Conservation (phyloP, 2,113 vertebrate species). For the Menidia beryllina region DNA sequence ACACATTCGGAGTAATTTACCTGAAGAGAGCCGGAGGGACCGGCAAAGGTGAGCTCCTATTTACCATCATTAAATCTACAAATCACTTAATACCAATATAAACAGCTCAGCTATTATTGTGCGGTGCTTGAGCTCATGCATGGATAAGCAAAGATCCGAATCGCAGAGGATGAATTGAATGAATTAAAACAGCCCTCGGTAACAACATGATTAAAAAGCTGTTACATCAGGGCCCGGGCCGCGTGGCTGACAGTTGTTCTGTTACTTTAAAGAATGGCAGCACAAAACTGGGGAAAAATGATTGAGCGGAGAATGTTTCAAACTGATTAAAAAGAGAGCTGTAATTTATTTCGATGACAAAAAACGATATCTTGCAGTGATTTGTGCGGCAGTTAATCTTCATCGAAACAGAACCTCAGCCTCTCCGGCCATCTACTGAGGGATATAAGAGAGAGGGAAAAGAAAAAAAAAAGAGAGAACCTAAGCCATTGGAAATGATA, state of each 20-base stretch:
- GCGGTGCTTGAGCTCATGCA: slow-evolving; percentile 70
- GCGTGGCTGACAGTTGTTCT: slow-evolving; percentile 37
- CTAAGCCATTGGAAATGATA: slow-evolving; percentile 67
- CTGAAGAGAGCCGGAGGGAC: slow-evolving; percentile 80
- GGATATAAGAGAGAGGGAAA: slow-evolving; percentile 26
- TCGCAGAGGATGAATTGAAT: slow-evolving; percentile 74
- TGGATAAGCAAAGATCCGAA: slow-evolving; percentile 80
- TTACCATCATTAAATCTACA: slow-evolving; percentile 83
- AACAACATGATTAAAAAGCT: slow-evolving; percentile 76
- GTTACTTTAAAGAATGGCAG: slow-evolving; percentile 39
- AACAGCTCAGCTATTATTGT: slow-evolving; percentile 81
- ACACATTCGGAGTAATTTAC: slow-evolving; percentile 79
- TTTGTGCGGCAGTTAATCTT: slow-evolving; percentile 71
- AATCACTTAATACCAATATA: slow-evolving; percentile 82
- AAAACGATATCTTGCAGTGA: slow-evolving; percentile 67
- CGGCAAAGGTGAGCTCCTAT: slow-evolving; percentile 80
- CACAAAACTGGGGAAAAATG: neutral
- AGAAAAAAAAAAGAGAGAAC: slow-evolving; percentile 55
- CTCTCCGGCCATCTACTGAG: slow-evolving; percentile 50
- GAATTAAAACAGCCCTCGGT: slow-evolving; percentile 80
- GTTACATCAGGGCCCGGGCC: slow-evolving; percentile 67
- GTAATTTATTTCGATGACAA: slow-evolving; percentile 69
- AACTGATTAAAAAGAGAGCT: slow-evolving; percentile 71
- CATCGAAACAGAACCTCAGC: slow-evolving; percentile 54
- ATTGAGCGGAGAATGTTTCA: slow-evolving; percentile 63